Evolutionary conservation across 2,797 vertebrate species (phyloP), one percentile per base, ranked within the genome.

Genomic region (Helostoma temminkii): DNA sequence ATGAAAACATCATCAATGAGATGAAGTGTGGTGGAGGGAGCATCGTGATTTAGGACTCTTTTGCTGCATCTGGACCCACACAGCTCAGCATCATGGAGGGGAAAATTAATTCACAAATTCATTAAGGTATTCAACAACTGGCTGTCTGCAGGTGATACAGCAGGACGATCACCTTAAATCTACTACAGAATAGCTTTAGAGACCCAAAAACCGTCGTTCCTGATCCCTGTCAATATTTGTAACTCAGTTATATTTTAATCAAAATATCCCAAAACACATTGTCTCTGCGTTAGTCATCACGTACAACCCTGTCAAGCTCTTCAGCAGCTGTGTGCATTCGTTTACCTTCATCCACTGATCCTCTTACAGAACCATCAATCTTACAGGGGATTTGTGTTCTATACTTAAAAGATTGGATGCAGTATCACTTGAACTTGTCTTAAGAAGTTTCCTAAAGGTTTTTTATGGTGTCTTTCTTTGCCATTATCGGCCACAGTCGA

Each of bases 211-310:
- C n/a, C n/a, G n/a, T n/a, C n/a, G n/a, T n/a, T n/a, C n/a, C n/a
- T n/a, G n/a, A n/a, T n/a, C n/a, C n/a, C n/a, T n/a, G n/a, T n/a
- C 15, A 39, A 39, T 39, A 39, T 39, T 6, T 39, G 16, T 6
- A 16, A 39, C 37, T 6, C 14, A 32, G 32, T 42, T 42, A 42
- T n/a, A 19, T 42, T 24, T 56, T 18, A 39, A 56, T 15, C 5
- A 37, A 28, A 55, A 56, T 45, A 30, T 34, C 10, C 3, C 9
- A 41, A 10, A 28, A 47, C 16, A 41, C 7, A 30, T n/a, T 49
- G 26, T 14, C 46, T 18, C 15, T 48, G 24, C n/a, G n/a, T 52
- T 52, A 50, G n/a, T 34, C n/a, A 53, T 50, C n/a, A 49, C 19
- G 1, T 19, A 22, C 36, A 58, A 58, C 26, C n/a, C 12, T 25